Percentiles rank a stretch among this genome's conserved stretches.
These are phyloP conservation scores for Chloropsis cyanopogon DNA, from an alignment of 2,113 vertebrate species.

Conservation along the genomic window DNA sequence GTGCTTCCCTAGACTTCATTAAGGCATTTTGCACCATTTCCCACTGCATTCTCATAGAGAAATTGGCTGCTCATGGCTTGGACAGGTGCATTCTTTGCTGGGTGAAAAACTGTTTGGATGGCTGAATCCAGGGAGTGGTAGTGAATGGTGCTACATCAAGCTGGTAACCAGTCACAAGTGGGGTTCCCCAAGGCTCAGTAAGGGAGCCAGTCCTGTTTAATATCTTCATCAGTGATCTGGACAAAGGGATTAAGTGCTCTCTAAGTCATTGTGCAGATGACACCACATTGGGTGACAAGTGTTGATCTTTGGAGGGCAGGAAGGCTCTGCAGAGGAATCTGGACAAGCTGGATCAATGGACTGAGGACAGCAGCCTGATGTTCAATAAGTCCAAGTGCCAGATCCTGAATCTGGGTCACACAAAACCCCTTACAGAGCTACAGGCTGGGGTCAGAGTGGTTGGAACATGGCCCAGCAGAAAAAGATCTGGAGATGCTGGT, in stretches of 20 bases:
- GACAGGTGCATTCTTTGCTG: not conserved
- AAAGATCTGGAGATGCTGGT: not conserved
- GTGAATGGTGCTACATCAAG: not conserved
- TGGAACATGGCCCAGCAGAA: not conserved
- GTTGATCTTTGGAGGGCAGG: not conserved
- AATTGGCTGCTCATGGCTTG: not conserved
- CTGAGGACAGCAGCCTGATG: not conserved
- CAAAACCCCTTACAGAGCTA: not conserved
- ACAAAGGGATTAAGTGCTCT: not conserved
- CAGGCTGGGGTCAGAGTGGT: not conserved
- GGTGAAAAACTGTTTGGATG: not conserved
- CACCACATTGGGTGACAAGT: not conserved
- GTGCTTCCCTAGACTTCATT: not conserved
- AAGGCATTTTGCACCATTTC: not conserved
- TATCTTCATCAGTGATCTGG: not conserved
- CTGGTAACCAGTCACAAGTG: not conserved
- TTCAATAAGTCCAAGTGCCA: not conserved
- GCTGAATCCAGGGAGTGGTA: not conserved
- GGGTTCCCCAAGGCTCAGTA: not conserved
- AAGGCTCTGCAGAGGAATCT: not conserved
- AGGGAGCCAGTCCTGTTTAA: not conserved
- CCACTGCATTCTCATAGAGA: not conserved
- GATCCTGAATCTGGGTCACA: not conserved
- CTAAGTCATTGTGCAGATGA: not conserved
- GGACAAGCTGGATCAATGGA: not conserved